phyloP scores from a whole-genome alignment of 2,113 vertebrate genomes.

The Protobothrops flavoviridis region DNA sequence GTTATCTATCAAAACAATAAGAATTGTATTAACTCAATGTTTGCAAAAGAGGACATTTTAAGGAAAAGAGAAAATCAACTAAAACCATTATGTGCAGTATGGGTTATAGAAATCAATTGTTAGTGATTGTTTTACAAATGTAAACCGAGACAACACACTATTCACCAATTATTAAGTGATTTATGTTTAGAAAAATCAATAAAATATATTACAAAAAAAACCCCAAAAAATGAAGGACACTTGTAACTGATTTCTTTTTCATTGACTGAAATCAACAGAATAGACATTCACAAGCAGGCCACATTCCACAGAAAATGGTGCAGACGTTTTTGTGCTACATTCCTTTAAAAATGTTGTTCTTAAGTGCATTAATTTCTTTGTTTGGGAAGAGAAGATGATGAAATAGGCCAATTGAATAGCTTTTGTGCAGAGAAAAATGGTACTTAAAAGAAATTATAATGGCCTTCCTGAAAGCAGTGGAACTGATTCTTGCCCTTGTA shows the following conservation, averaged over 20 bases:
- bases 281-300: background rate
- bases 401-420: background rate
- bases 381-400: background rate
- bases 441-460: background rate
- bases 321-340: background rate
- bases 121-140: no score
- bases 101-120: no score
- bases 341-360: background rate
- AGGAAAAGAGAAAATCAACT: no score
- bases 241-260: background rate
- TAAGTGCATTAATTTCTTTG: background rate
- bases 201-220: no score
- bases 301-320: background rate
- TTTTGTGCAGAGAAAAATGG: background rate
- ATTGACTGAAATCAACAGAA: background rate
- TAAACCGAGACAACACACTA: no score
- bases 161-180: no score
- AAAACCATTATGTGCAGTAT: no score
- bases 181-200: no score
- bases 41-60: no score
- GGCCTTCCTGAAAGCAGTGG: background rate
- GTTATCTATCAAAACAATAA: no score
- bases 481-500: background rate
- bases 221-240: no score
- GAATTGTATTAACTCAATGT: no score